Conservation (phyloP, 1,140 invertebrate species). For the Hyposmocoma kahamanoa region DNA sequence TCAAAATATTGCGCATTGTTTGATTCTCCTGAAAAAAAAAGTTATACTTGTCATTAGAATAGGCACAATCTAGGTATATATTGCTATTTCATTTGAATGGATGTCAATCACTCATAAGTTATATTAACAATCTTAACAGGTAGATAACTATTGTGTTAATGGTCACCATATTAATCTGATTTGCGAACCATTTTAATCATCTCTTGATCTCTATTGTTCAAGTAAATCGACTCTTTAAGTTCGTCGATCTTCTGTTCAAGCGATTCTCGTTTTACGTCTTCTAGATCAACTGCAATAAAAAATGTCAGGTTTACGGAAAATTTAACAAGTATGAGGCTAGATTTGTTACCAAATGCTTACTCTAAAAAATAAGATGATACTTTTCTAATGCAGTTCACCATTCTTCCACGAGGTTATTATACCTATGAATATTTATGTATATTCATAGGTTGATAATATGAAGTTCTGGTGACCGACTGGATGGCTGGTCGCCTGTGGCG, state of each 20-base stretch:
- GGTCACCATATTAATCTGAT: too few species aligned
- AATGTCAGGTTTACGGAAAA: too few species aligned
- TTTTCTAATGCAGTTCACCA: too few species aligned
- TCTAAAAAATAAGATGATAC: too few species aligned
- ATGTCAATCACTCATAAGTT: not conserved
- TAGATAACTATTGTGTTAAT: slow-evolving; percentile 6
- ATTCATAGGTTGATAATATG: too few species aligned
- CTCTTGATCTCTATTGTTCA: slow-evolving; percentile 76
- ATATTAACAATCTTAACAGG: not conserved
- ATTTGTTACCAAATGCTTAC: too few species aligned
- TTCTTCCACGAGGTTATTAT: too few species aligned
- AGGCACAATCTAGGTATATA: not conserved
- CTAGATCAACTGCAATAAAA: slow-evolving; percentile 32
- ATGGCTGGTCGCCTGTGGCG: too few species aligned
- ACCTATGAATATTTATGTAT: too few species aligned
- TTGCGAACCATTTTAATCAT: slow-evolving; percentile 57
- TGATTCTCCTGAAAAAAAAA: slow-evolving; percentile 55
- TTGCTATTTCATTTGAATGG: too few species aligned
- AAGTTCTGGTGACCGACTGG: too few species aligned
- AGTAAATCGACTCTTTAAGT: slow-evolving; percentile 71
- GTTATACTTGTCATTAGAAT: not conserved
- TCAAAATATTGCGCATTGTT: slow-evolving; percentile 60
- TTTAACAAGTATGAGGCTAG: too few species aligned
- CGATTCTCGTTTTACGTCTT: slow-evolving; percentile 43
- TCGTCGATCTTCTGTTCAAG: slow-evolving; percentile 74